phyloP scores from a whole-genome alignment of 2,797 vertebrate genomes.

The Tenualosa ilisha region DNA sequence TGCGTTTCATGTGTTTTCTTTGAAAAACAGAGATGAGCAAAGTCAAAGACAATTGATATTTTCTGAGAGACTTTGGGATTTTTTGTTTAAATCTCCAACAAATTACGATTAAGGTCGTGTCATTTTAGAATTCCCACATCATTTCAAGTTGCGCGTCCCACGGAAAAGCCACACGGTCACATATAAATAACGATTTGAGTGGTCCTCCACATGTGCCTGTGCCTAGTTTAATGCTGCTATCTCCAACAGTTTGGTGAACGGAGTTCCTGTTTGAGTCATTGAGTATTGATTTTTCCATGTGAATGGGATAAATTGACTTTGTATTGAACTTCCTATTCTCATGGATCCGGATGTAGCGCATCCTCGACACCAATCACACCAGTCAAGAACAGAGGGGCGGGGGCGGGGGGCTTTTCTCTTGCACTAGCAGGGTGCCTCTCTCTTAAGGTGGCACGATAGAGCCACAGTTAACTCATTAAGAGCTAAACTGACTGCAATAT shows the following conservation, averaged over 20 bases:
- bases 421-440: slow-evolving; percentile 60
- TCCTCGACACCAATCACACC: slow-evolving; percentile 78
- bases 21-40: no score
- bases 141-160: background rate
- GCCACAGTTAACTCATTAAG: background rate
- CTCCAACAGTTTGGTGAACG: slow-evolving; percentile 46
- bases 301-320: slow-evolving; percentile 78
- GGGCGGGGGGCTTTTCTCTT: slow-evolving; percentile 54
- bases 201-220: background rate
- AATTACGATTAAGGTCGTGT: no score
- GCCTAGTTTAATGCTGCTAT: background rate
- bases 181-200: background rate
- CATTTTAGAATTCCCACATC: no score
- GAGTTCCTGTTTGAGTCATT: slow-evolving; percentile 57
- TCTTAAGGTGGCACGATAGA: slow-evolving; percentile 40
- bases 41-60: no score
- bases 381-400: slow-evolving; percentile 62
- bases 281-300: slow-evolving; percentile 74
- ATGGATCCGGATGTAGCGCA: slow-evolving; percentile 77
- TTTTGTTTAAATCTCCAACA: no score
- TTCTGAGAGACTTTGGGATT: no score
- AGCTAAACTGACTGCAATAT: background rate
- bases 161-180: background rate
- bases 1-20: no score
- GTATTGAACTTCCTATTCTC: slow-evolving; percentile 77